Evolutionary conservation across 2,888 invertebrate species (phyloP), one percentile per base, ranked within the genome.

Genomic region (Eurytoma californica): DNA sequence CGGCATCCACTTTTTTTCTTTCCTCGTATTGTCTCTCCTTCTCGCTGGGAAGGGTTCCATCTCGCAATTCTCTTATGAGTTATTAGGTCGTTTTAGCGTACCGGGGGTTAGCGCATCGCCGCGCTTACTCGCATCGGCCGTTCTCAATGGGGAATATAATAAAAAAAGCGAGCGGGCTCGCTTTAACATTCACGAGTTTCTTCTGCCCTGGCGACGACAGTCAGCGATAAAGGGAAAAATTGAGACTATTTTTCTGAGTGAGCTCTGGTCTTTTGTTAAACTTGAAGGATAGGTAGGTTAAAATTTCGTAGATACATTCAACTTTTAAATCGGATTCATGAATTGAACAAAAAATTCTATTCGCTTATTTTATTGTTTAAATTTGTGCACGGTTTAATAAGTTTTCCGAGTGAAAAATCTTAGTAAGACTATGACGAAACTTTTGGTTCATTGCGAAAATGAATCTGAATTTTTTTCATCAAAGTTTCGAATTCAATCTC

Each of bases 11-110:
- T 30, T 77, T 67, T 72, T 65, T 49, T 68, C 12, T 2, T 14
- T 12, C 30, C 13, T 18, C 30, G 24, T 18, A 12, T 63, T 20
- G 2, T 49, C 49, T 20, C 14, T 9, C 67, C 2, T 20, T 16
- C 20, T 18, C 16, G 14, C 3, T 20, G 60, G 76, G 67, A 60
- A 78, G 67, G 68, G 63, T 63, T 69, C 63, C 57, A 3, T 16
- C 47, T 18, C 18, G 51, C 75, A 18, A 61, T 76, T 74, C 70
- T 77, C 72, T 78, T 73, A 81, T 81, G 81, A 81, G 70, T 81
- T 81, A 81, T 81, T 70, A 61, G 69, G 66, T 81, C 79, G 79
- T 63, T 79, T 79, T 80, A 7, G 72, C 66, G 5, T 67, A 39
- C 60, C 18, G 4, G 66, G 16, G 58, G 39, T 28, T 2, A 28